These are phyloP conservation scores for Channallabes apus DNA, from an alignment of 2,797 vertebrate genomes.

Conservation along the genomic window DNA sequence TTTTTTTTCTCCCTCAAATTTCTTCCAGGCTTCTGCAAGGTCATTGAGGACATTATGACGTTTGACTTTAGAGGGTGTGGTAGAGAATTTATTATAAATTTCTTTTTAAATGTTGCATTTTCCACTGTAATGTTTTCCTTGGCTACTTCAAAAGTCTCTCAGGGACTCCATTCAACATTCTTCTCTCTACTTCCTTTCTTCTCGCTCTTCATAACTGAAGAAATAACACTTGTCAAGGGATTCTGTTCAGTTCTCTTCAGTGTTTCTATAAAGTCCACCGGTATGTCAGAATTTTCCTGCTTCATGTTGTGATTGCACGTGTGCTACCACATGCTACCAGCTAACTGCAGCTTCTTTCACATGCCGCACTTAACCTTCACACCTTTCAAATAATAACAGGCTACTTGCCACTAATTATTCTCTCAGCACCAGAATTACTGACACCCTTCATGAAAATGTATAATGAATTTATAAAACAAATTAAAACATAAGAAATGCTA, in stretches of 20 bases:
- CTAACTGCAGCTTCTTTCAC: conserved; percentile 17
- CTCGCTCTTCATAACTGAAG: conserved; percentile 55
- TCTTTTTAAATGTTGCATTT: not conserved
- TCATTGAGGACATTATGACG: conserved; percentile 15
- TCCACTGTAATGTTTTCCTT: conserved; percentile 35
- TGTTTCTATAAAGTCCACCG: conserved; percentile 63
- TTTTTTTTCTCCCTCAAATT: conserved; percentile 22
- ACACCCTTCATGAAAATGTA: not conserved
- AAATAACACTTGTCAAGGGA: conserved; percentile 58
- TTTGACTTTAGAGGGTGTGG: conserved; percentile 23
- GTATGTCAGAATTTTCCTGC: conserved; percentile 55
- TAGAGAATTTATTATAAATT: conserved; percentile 8
- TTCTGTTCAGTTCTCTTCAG: conserved; percentile 61
- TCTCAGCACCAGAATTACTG: conserved; percentile 3
- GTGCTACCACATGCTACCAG: conserved; percentile 17
- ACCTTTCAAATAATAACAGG: conserved; percentile 4
- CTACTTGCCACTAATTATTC: conserved; percentile 1
- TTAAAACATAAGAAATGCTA: not conserved
- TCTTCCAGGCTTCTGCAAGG: conserved; percentile 2
- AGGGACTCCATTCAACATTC: conserved; percentile 39
- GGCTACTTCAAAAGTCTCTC: conserved; percentile 32
- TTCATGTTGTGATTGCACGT: conserved; percentile 21
- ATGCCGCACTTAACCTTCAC: not conserved
- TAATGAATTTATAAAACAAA: not conserved
- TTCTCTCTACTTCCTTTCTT: conserved; percentile 49